Base-by-base conservation (phyloP, 2,797 vertebrate species). In the Eutrigla gurnardus region DNA sequence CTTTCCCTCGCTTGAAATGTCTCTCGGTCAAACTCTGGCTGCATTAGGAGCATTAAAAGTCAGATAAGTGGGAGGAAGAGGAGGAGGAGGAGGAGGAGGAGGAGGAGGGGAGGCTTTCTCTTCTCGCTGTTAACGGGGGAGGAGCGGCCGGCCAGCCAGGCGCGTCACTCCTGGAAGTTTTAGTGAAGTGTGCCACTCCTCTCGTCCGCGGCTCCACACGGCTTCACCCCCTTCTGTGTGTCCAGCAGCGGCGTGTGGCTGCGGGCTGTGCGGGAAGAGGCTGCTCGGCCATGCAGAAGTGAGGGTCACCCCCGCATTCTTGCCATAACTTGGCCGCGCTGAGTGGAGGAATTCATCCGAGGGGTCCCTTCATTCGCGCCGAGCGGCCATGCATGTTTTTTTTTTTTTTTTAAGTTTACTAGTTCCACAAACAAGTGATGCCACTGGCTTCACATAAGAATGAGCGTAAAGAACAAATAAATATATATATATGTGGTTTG, bases 101-200 rank as follows among this genome's bases (percentile, higher is more conserved):
- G 25, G 25, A 25, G 25, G 65, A 33, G 40, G 61, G 49, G 45
- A 39, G 80, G 86, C 52, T 78, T 66, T 70, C 47, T 66, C 73
- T 73, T n/a, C 39, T 73, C 58, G 40, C 45, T 50, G 58, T 50
- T 57, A 15, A 66, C 71, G 35, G 80, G 81, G 82, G 88, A 84
- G 91, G 90, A 89, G 89, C 75, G 62, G 73, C 50, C 39, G 12
- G 53, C 62, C 64, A 3, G 53, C 62, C 64, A 3, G 0, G 70
- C 77, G 83, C 84, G 89, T 88, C 90, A 86, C 65, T 77, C 35
- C 11, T 82, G 73, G 81, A 83, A 86, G 88, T 88, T 87, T 61
- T 17, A 32, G 40, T 35, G 18, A 65, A 73, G 62, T 67, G 32
- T 14, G 83, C 87, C 84, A 79, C 88, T 86, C 86, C 83, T 88